These are phyloP conservation scores for Lepidocyrtinus sp. DNA, from an alignment of 2,888 invertebrate species.

Conservation along the genomic window DNA sequence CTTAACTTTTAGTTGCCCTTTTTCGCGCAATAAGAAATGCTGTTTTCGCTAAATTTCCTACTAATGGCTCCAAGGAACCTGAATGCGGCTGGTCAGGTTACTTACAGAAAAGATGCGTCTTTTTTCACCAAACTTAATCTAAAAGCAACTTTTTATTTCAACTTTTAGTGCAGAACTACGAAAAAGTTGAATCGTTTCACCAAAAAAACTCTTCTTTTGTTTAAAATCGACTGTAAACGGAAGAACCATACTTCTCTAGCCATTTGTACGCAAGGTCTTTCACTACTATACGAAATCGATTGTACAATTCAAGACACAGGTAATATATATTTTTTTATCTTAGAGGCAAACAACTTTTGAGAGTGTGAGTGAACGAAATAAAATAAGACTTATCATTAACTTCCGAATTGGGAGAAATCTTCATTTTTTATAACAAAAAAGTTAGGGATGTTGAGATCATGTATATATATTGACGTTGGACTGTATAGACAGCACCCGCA, in stretches of 20 bases:
- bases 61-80: slow-evolving; percentile 45
- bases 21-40: too few relatives aligned
- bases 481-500: too few relatives aligned
- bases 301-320: background rate
- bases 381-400: too few relatives aligned
- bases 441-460: too few relatives aligned
- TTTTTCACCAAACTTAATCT: background rate
- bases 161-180: background rate
- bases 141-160: background rate
- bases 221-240: background rate
- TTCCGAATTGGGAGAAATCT: too few relatives aligned
- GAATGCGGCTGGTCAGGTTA: slow-evolving; percentile 9
- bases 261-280: background rate
- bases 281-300: slow-evolving; percentile 9
- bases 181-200: background rate
- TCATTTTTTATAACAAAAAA: too few relatives aligned
- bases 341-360: background rate
- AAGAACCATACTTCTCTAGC: background rate
- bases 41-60: slow-evolving; percentile 43
- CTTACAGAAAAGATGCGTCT: background rate
- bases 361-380: background rate
- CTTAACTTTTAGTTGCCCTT: too few relatives aligned
- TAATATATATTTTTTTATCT: background rate
- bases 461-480: background rate
- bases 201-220: background rate